These are phyloP conservation scores for Notothenia coriiceps DNA, from an alignment of 2,113 vertebrate genomes.

Conservation along the genomic window DNA sequence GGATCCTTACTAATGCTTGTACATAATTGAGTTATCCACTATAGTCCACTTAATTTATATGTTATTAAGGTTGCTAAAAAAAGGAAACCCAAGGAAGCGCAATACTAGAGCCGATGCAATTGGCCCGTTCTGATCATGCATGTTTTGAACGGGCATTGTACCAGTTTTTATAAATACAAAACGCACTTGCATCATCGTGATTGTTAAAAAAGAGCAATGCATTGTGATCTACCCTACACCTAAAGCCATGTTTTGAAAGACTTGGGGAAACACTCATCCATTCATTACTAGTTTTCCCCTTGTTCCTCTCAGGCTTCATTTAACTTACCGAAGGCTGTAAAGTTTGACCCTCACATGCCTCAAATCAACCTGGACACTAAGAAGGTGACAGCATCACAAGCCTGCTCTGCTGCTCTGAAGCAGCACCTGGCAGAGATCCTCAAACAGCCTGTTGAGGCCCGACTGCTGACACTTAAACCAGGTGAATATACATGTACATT, in stretches of 20 bases:
- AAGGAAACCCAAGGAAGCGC: no score
- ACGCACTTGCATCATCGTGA: no score
- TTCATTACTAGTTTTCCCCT: neutral
- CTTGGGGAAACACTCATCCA: no score
- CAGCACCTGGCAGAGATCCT: slow-evolving; percentile 66
- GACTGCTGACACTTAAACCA: slow-evolving; percentile 53
- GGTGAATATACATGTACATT: slow-evolving; percentile 40
- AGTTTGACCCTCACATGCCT: slow-evolving; percentile 27
- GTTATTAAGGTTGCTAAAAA: no score
- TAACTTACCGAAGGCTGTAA: slow-evolving; percentile 62
- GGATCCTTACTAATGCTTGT: no score
- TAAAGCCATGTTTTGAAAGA: neutral
- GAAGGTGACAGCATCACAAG: slow-evolving; percentile 53
- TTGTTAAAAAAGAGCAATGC: no score
- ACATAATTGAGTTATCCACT: no score
- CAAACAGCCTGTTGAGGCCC: slow-evolving; percentile 67
- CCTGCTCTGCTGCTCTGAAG: slow-evolving; percentile 64
- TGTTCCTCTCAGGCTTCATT: slow-evolving; percentile 59
- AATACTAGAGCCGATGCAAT: no score
- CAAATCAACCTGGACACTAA: slow-evolving; percentile 53
- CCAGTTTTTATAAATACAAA: no score
- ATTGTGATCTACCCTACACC: neutral
- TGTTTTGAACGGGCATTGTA: no score
- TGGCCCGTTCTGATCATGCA: no score
- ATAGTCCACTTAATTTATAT: no score